These are phyloP conservation scores for Tachuris rubrigastra DNA, from an alignment of 2,113 vertebrate species.

Conservation along the genomic window DNA sequence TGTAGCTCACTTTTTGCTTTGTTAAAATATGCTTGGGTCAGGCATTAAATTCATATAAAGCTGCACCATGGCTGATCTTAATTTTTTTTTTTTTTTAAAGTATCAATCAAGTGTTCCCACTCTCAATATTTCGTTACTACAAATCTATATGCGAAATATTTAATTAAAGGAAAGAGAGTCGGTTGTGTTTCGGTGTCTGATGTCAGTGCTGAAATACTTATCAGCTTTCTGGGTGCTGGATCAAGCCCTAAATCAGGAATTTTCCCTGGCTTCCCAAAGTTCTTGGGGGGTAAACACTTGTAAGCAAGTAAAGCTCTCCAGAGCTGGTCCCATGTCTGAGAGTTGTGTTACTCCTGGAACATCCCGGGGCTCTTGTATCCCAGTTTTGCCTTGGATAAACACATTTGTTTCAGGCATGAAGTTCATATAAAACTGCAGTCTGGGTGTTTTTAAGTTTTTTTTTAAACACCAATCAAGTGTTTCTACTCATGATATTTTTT, in stretches of 20 bases:
- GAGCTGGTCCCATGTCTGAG: neutral
- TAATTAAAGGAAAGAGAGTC: neutral
- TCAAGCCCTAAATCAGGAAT: neutral
- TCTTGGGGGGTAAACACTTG: neutral
- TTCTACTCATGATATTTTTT: neutral
- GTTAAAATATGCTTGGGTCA: neutral
- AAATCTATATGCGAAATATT: neutral
- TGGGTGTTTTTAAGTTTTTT: neutral
- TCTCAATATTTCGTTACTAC: neutral
- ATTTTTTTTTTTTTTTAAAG: neutral
- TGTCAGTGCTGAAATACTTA: neutral
- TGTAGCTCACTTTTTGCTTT: rapidly evolving
- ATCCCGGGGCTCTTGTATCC: neutral
- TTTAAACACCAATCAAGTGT: neutral
- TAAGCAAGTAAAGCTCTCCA: neutral
- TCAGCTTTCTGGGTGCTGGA: neutral
- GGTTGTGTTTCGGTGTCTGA: neutral
- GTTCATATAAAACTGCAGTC: neutral
- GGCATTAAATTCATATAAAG: no score
- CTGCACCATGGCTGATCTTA: no score
- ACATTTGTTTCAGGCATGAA: neutral
- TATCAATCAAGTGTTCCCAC: neutral
- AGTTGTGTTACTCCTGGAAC: neutral
- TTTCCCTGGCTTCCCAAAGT: neutral
- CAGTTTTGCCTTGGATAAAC: neutral